Percentiles rank a stretch among this genome's conserved stretches.
Conservation (phyloP, 2,888 invertebrate genomes). For the Sepiola atlantica region DNA sequence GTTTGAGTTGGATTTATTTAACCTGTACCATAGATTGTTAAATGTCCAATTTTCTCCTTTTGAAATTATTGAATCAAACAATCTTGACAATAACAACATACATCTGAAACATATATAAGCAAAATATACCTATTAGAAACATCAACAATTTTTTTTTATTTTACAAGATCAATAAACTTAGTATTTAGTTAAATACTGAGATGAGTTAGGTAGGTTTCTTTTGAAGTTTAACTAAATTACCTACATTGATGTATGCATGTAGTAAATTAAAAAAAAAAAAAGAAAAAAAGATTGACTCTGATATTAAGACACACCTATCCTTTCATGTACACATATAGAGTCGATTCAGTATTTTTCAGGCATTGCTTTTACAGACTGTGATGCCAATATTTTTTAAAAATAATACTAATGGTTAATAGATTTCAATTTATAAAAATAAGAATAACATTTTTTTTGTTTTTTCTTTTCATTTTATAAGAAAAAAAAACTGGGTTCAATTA, state of each 20-base stretch:
- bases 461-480: not conserved
- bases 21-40: too few species aligned
- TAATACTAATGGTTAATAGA: constrained; percentile 9
- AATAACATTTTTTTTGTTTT: not conserved
- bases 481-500: not conserved
- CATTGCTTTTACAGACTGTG: not conserved
- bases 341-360: not conserved
- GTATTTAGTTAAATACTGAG: not conserved
- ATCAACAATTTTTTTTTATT: too few species aligned
- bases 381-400: not conserved
- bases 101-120: too few species aligned
- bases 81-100: too few species aligned
- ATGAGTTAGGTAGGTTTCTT: not conserved
- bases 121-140: too few species aligned
- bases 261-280: not conserved
- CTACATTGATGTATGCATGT: not conserved
- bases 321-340: not conserved
- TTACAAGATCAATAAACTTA: not conserved
- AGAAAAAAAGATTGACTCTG: not conserved
- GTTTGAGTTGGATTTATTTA: too few species aligned
- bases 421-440: constrained; percentile 21
- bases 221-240: not conserved
- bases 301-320: not conserved
- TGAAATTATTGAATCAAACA: too few species aligned
- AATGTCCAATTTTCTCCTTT: too few species aligned